Evolutionary conservation across 2,888 invertebrate species (phyloP).

Genomic region (Pristionchus exspectatus): DNA sequence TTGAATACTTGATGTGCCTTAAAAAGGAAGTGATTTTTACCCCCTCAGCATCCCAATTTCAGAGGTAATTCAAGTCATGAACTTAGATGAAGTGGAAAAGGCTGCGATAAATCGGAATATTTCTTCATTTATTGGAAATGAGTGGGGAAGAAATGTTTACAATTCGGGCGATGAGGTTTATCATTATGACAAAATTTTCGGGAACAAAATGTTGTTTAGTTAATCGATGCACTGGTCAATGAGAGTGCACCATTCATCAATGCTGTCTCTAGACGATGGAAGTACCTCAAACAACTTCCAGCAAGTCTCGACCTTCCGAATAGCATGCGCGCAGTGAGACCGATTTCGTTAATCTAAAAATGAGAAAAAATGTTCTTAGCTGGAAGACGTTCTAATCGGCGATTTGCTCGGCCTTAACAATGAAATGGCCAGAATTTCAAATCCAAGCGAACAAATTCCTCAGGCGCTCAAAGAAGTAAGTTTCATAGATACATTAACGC

Average conservation of each 20-base stretch:
- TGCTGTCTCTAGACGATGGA: neutral
- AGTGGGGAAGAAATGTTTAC: conserved; percentile 3
- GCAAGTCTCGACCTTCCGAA: neutral
- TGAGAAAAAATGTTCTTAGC: too few relatives aligned
- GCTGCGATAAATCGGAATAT: neutral
- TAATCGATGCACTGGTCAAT: neutral
- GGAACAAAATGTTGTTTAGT: neutral
- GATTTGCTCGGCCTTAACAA: too few relatives aligned
- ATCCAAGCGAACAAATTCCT: too few relatives aligned
- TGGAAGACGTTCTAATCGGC: too few relatives aligned
- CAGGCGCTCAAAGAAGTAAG: too few relatives aligned
- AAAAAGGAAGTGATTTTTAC: too few relatives aligned
- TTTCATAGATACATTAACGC: too few relatives aligned
- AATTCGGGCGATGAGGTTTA: neutral
- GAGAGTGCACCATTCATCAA: conserved; percentile 24
- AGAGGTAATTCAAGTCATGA: neutral
- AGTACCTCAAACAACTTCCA: neutral
- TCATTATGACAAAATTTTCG: neutral
- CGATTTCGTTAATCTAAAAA: too few relatives aligned
- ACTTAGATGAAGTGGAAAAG: neutral
- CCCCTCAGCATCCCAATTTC: too few relatives aligned
- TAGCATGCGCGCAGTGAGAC: neutral
- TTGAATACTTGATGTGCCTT: too few relatives aligned
- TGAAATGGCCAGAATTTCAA: too few relatives aligned
- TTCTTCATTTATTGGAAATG: neutral